phyloP scores from a whole-genome alignment of 2,113 vertebrate genomes.

The Clupea harengus region DNA sequence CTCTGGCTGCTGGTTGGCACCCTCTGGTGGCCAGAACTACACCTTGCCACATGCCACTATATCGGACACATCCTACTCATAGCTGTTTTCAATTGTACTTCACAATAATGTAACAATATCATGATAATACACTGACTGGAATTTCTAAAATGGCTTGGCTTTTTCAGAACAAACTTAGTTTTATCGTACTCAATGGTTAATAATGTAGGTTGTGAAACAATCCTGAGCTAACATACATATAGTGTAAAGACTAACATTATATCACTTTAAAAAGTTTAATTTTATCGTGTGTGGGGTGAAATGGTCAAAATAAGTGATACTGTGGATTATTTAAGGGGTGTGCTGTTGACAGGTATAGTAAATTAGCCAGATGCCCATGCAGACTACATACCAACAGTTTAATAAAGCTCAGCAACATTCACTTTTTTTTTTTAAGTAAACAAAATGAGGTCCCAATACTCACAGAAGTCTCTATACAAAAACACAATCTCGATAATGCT shows the following conservation, averaged over 20 bases:
- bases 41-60: not conserved
- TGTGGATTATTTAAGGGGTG: not conserved
- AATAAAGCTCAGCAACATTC: not conserved
- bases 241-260: no score
- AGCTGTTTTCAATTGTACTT: no score
- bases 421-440: not conserved
- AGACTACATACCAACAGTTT: not conserved
- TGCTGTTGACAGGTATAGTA: not conserved
- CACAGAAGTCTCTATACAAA: not conserved
- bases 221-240: no score
- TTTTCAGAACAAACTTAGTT: no score
- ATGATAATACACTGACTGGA: no score
- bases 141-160: no score
- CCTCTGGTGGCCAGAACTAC: not conserved
- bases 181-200: no score
- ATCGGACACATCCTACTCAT: no score
- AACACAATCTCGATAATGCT: not conserved
- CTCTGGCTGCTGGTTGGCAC: not conserved
- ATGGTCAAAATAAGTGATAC: not conserved
- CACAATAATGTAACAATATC: no score
- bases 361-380: not conserved
- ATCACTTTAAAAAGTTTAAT: no score
- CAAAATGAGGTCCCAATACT: not conserved
- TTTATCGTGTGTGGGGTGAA: not conserved
- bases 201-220: no score